Evolutionary conservation across 2,888 invertebrate genomes (phyloP).

Genomic region (Dryococelus australis): DNA sequence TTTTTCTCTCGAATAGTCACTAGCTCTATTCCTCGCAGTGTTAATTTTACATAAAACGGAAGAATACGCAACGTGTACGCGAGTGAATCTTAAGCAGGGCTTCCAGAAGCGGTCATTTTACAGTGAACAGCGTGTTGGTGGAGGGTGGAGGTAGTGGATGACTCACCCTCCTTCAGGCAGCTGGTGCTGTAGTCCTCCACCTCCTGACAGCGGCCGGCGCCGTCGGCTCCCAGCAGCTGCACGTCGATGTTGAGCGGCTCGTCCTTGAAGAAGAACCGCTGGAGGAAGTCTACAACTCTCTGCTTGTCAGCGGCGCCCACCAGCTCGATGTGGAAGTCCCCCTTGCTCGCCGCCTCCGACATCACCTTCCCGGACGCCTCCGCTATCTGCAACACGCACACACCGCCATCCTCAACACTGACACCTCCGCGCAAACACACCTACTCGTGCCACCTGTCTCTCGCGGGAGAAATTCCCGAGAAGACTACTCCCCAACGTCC

Average conservation of each 20-base stretch:
- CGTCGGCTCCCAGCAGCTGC: slow-evolving; percentile 63
- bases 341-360: slow-evolving; percentile 52
- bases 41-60: too few species aligned
- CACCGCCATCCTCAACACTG: too few species aligned
- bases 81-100: too few species aligned
- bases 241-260: slow-evolving; percentile 73
- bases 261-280: slow-evolving; percentile 74
- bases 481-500: too few species aligned
- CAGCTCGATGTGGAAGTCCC: slow-evolving; percentile 58
- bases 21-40: too few species aligned
- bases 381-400: not conserved
- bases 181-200: slow-evolving; percentile 69
- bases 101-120: too few species aligned
- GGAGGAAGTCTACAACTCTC: slow-evolving; percentile 65
- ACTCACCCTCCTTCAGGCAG: slow-evolving; percentile 61
- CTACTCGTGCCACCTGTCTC: too few species aligned
- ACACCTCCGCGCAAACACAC: too few species aligned
- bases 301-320: slow-evolving; percentile 63
- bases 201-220: slow-evolving; percentile 67
- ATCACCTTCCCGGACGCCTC: slow-evolving; percentile 22
- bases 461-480: too few species aligned
- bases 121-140: too few species aligned
- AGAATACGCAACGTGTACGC: too few species aligned
- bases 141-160: not conserved
- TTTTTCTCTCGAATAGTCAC: too few species aligned